These are phyloP conservation scores for Ceyx margarethae DNA, from an alignment of 2,113 vertebrate genomes.

Conservation along the genomic window DNA sequence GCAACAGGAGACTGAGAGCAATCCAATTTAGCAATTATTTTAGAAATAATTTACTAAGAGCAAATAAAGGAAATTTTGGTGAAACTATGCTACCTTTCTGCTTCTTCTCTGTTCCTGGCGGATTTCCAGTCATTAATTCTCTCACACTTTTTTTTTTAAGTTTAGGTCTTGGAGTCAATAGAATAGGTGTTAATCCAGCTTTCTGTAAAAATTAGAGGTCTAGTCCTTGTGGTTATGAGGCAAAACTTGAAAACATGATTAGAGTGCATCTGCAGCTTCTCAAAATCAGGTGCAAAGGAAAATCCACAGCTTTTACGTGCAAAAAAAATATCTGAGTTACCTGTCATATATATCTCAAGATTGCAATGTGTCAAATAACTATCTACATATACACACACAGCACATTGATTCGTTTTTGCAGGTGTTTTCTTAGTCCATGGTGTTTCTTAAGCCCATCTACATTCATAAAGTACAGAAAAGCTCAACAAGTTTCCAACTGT, in stretches of 20 bases:
- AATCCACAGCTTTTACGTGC: neutral
- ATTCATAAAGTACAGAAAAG: slow-evolving; percentile 44
- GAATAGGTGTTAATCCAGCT: neutral
- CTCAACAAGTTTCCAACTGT: slow-evolving; percentile 49
- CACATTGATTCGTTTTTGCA: neutral
- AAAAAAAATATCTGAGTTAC: neutral
- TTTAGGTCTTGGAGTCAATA: neutral
- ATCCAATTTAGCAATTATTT: neutral
- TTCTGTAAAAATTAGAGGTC: neutral
- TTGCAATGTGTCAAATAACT: neutral
- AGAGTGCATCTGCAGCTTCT: neutral
- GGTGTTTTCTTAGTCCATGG: neutral
- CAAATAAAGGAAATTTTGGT: neutral
- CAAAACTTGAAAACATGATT: neutral
- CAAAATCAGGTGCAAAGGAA: neutral
- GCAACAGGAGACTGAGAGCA: neutral
- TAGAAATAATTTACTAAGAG: neutral
- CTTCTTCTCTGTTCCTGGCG: neutral
- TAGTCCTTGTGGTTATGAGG: neutral
- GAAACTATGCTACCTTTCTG: neutral
- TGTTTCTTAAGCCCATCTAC: neutral
- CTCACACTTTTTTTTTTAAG: neutral
- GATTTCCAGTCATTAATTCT: neutral
- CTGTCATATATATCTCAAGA: neutral
- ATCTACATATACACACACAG: neutral